Evolutionary conservation across 2,888 invertebrate genomes (phyloP).

Genomic region (Empis livida): DNA sequence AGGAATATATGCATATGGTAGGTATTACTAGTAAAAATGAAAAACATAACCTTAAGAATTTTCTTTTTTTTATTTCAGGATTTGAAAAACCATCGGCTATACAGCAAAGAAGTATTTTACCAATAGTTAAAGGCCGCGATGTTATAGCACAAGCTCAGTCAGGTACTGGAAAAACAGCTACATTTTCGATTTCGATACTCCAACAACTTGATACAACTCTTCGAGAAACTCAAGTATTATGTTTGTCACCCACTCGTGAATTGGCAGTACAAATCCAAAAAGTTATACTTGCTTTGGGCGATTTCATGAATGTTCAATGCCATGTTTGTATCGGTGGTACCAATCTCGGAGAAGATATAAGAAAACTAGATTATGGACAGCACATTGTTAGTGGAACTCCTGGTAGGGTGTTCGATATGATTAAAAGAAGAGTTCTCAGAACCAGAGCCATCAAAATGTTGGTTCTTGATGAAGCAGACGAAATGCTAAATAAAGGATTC

Average conservation of each 20-base stretch:
- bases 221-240: conserved; percentile 85
- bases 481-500: conserved; percentile 99
- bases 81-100: conserved; percentile 99
- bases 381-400: conserved; percentile 99
- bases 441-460: conserved; percentile 92
- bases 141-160: conserved; percentile 99
- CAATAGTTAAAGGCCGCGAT: conserved; percentile 93
- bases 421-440: conserved; percentile 47
- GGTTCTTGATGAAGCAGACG: conserved; percentile 97
- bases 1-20: conserved; percentile 97
- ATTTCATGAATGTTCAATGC: conserved; percentile 98
- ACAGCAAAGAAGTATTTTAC: conserved; percentile 91
- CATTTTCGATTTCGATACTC: conserved; percentile 91
- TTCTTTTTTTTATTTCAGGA: too few relatives aligned
- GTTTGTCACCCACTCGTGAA: conserved; percentile 93
- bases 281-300: conserved; percentile 69
- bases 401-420: conserved; percentile 89
- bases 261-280: conserved; percentile 97
- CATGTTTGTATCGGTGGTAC: conserved; percentile 99
- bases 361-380: conserved; percentile 96
- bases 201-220: conserved; percentile 86
- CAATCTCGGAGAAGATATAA: conserved; percentile 94
- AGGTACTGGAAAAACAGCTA: conserved; percentile 96
- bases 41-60: too few relatives aligned
- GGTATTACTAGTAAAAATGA: too few relatives aligned